Percentiles rank a stretch among this genome's conserved stretches.
These are phyloP conservation scores for Takifugu rubripes DNA, from an alignment of 2,797 vertebrate genomes.

Conservation along the genomic window DNA sequence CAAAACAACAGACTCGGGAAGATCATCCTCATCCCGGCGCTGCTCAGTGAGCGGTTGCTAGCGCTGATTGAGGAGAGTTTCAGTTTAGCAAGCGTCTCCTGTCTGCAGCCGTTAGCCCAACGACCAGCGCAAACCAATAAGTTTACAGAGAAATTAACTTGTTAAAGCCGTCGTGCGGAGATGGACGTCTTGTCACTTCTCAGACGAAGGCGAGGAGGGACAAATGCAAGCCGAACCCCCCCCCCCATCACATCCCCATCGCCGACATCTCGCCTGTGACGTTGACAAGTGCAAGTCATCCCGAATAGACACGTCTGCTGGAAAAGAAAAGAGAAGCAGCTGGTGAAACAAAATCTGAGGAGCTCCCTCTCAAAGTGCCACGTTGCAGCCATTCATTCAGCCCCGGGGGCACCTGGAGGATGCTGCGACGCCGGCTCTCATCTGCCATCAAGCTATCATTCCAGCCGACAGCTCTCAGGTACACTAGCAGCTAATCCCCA, in stretches of 20 bases:
- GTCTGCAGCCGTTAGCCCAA: conserved; percentile 44
- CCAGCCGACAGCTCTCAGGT: conserved; percentile 59
- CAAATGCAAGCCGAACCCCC: background rate
- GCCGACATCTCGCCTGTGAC: no score
- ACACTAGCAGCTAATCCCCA: conserved; percentile 47
- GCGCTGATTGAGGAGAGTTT: conserved; percentile 64
- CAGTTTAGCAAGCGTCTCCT: conserved; percentile 49
- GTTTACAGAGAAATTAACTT: conserved; percentile 23
- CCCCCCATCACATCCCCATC: no score
- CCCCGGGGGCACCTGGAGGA: conserved; percentile 81
- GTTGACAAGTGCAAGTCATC: background rate
- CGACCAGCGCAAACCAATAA: conserved; percentile 37
- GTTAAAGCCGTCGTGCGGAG: conserved; percentile 18
- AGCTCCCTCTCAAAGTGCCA: conserved; percentile 58
- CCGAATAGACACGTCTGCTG: conserved; percentile 31
- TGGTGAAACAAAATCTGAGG: conserved; percentile 56
- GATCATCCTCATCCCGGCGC: conserved; percentile 61
- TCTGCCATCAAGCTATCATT: conserved; percentile 65
- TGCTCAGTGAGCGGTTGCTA: conserved; percentile 63
- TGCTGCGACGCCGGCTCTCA: conserved; percentile 73
- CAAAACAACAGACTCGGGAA: conserved; percentile 67
- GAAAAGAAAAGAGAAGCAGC: conserved; percentile 46
- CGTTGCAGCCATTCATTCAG: conserved; percentile 63
- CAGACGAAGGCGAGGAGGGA: conserved; percentile 5
- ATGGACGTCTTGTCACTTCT: conserved; percentile 20